Base-by-base conservation (phyloP, 2,888 invertebrate genomes). In the Amphipyra berbera region DNA sequence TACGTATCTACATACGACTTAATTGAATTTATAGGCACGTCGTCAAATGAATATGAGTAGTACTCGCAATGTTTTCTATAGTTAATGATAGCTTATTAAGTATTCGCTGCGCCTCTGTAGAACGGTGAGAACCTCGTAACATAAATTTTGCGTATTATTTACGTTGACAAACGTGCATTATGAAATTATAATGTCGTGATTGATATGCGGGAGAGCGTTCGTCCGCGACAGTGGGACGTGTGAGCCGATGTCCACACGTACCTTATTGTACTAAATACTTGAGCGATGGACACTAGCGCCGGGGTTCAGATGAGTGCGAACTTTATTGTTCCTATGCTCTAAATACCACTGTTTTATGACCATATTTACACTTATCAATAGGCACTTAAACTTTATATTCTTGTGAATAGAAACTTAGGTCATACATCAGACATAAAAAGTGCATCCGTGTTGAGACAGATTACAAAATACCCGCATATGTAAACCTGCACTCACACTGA, bases 141-240 rank as follows among this genome's bases (percentile, higher is more conserved):
- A 95, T 95, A 94, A 94, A 95, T 94, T 95, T 95, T 90, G 94
- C 94, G 94, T 94, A 95, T 95, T 94, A 94, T 94, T 93, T 93
- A 93, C 88, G 91, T 88, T 91, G 94, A 94, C 94, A 91, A 87
- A 88, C 89, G 89, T 89, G 93, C 91, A 86, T 93, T 95, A 95
- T 95, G 94, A 95, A 92, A 94, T 94, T 91, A 93, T 95, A 95
- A 95, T 94, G 88, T 68, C 68, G 75, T 84, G 84, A 88, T 95
- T 94, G 91, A 87, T 87, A 95, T 94, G 91, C 93, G 79, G 72
- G 74, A 68, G 79, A 74, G 86, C 79, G 83, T 69, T 48, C 73
- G 79, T 71, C 83, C 82, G 84, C 84, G 82, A 77, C 82, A 73
- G 68, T 57, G 77, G 81, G 85, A 91, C 94, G 92, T 92, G 94